These are phyloP conservation scores for Contarinia nasturtii DNA, from an alignment of 1,140 invertebrate species.

Conservation along the genomic window DNA sequence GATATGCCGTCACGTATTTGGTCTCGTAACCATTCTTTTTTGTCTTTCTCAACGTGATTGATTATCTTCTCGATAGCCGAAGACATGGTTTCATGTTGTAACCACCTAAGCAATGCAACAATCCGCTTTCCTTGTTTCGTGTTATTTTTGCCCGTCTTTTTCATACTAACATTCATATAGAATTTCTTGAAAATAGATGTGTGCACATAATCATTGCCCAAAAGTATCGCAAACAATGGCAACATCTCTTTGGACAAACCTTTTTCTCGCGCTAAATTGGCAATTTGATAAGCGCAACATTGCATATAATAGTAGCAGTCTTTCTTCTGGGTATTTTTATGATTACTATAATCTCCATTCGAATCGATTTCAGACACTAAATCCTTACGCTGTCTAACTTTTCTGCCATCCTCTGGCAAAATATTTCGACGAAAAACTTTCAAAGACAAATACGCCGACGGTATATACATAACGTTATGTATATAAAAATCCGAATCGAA, in stretches of 20 bases:
- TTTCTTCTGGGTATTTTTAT: slow-evolving; percentile 2
- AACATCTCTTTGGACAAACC: slow-evolving; percentile 42
- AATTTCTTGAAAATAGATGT: slow-evolving; percentile 45
- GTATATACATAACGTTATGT: slow-evolving; percentile 64
- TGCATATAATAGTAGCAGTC: slow-evolving; percentile 25
- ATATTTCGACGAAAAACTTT: slow-evolving; percentile 11
- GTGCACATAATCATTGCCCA: slow-evolving; percentile 78
- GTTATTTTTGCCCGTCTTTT: slow-evolving; percentile 30
- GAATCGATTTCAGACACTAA: not conserved
- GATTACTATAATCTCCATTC: too few relatives aligned
- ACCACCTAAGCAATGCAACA: slow-evolving; percentile 47
- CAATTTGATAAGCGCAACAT: slow-evolving; percentile 51
- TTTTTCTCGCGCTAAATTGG: slow-evolving; percentile 42
- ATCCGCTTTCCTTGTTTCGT: slow-evolving; percentile 41
- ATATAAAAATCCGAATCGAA: slow-evolving; percentile 86
- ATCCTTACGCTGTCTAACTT: not conserved
- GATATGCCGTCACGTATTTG: slow-evolving; percentile 39
- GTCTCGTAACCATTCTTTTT: slow-evolving; percentile 28
- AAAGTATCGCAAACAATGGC: slow-evolving; percentile 56
- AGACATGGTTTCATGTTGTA: slow-evolving; percentile 46
- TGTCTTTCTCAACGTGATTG: slow-evolving; percentile 29
- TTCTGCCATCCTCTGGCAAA: not conserved
- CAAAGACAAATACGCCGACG: slow-evolving; percentile 43
- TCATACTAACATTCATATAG: slow-evolving; percentile 42
- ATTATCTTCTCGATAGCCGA: slow-evolving; percentile 46